Conservation (phyloP, 2,113 vertebrate species). For the Eulemur rufifrons region DNA sequence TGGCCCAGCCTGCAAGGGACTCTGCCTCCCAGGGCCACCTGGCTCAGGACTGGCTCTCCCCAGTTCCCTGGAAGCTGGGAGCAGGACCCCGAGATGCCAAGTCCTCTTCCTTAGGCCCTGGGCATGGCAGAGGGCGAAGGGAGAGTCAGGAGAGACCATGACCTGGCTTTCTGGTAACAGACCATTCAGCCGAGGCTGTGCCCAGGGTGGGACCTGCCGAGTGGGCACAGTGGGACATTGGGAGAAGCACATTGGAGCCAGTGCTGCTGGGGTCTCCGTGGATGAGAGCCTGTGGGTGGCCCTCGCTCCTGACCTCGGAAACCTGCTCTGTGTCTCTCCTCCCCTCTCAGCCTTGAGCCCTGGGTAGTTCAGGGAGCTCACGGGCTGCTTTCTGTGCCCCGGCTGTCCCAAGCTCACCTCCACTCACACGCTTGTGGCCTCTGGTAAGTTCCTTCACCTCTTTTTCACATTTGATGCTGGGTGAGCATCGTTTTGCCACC, state of each 20-base stretch:
- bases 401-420: not conserved
- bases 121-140: not conserved
- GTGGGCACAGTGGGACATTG: not conserved
- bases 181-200: not conserved
- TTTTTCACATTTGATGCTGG: too few relatives aligned
- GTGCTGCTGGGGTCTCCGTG: not conserved
- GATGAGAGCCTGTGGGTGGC: not conserved
- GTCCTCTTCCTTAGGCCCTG: not conserved
- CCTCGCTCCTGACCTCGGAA: not conserved
- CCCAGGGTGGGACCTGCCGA: not conserved
- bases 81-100: not conserved
- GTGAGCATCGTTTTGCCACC: not conserved
- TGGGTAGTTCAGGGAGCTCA: not conserved
- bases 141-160: not conserved
- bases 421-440: not conserved
- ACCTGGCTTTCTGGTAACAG: not conserved
- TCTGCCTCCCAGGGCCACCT: not conserved
- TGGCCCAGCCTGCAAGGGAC: not conserved
- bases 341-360: not conserved
- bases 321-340: not conserved
- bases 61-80: not conserved
- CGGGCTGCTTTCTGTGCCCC: not conserved
- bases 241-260: not conserved
- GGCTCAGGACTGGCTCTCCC: not conserved
- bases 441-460: not conserved